phyloP scores from a whole-genome alignment of 1,140 invertebrate genomes.

The Schmidtea mediterranea region DNA sequence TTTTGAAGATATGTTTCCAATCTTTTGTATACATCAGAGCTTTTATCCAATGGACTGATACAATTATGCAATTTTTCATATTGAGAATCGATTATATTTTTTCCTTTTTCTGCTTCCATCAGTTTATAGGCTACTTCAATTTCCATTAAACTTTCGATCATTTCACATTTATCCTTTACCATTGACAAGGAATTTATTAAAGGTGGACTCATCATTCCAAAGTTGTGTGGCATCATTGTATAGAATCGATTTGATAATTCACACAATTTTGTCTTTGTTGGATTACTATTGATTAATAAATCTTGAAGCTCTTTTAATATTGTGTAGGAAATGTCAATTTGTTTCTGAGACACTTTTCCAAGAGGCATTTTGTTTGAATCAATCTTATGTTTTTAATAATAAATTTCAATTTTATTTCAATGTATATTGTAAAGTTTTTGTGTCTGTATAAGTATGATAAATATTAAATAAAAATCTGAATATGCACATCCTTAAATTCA shows the following conservation, averaged over 20 bases:
- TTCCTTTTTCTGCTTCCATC: constrained; percentile 32
- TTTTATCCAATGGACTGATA: constrained; percentile 41
- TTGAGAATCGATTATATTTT: constrained; percentile 51
- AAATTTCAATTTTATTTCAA: too few relatives aligned
- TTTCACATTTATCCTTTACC: constrained; percentile 55
- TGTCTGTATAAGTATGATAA: too few relatives aligned
- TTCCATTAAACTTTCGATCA: constrained; percentile 67
- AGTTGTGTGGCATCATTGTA: constrained; percentile 73
- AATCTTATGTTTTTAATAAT: constrained; percentile 86
- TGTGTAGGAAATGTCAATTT: constrained; percentile 55
- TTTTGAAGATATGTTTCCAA: constrained; percentile 16
- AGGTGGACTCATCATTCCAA: constrained; percentile 53
- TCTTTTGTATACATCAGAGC: constrained; percentile 40
- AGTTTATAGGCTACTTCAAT: constrained; percentile 77
- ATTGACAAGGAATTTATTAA: constrained; percentile 45
- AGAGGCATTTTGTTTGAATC: constrained; percentile 88
- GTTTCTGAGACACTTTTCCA: constrained; percentile 68
- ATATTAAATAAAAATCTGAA: too few relatives aligned
- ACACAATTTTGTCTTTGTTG: constrained; percentile 35
- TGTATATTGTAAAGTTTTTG: too few relatives aligned
- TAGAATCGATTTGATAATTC: constrained; percentile 71
- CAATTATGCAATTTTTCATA: constrained; percentile 64
- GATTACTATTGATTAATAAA: constrained; percentile 23
- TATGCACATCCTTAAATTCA: too few relatives aligned
- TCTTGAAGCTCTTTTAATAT: constrained; percentile 49